Conservation (phyloP, 2,888 invertebrate genomes). For the Polydesmus complanatus region DNA sequence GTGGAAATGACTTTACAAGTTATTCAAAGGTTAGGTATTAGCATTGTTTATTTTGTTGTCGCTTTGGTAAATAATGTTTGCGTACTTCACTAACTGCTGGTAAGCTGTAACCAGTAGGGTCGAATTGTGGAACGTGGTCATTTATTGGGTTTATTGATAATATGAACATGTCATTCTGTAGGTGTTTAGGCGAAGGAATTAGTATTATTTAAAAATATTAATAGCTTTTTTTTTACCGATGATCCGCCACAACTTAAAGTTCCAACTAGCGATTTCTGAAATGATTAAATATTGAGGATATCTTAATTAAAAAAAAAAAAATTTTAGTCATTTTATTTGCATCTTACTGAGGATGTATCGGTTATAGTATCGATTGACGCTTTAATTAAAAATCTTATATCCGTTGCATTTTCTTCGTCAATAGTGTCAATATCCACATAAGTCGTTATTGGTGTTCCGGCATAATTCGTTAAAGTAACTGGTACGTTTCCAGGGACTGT, state of each 20-base stretch:
- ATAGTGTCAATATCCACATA: too few species aligned
- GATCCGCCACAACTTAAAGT: not conserved
- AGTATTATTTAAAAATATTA: not conserved
- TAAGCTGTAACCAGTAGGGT: not conserved
- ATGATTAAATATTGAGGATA: too few species aligned
- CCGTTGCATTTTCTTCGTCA: too few species aligned
- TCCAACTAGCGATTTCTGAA: too few species aligned
- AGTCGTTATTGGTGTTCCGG: too few species aligned
- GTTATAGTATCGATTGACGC: too few species aligned
- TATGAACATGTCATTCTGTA: not conserved
- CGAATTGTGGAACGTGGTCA: not conserved
- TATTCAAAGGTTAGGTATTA: not conserved
- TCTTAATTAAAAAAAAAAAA: too few species aligned
- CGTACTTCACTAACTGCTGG: not conserved
- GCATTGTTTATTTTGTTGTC: not conserved
- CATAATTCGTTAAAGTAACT: too few species aligned
- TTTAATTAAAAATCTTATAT: too few species aligned
- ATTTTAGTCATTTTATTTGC: too few species aligned
- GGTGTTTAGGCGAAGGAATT: not conserved
- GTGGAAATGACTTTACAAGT: not conserved
- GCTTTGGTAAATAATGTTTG: not conserved
- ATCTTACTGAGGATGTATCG: too few species aligned
- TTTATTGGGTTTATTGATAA: not conserved
- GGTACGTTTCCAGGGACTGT: too few species aligned
- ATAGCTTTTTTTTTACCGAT: not conserved